Conservation (phyloP, 2,113 vertebrate genomes). For the Anser cygnoides region DNA sequence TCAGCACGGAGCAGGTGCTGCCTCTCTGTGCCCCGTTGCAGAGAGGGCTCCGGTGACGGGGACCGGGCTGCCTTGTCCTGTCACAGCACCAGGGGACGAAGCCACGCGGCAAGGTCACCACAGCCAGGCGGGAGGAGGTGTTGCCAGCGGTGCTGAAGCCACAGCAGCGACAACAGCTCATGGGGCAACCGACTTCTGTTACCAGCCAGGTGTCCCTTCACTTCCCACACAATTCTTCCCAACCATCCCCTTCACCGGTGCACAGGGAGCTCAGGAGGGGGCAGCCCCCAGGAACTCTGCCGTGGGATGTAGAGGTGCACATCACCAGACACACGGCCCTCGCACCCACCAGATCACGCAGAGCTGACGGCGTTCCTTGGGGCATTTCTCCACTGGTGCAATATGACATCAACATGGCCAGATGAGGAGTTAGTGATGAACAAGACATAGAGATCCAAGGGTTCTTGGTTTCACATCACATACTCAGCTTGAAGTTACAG, state of each 20-base stretch:
- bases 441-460: background rate
- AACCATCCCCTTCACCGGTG: accelerated
- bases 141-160: background rate
- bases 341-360: accelerated
- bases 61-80: background rate
- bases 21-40: background rate
- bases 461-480: accelerated
- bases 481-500: background rate
- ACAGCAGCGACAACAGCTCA: accelerated
- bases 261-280: background rate
- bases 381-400: background rate
- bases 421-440: accelerated
- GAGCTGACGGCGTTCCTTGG: background rate
- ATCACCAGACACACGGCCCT: accelerated
- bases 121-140: background rate
- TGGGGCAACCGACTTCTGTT: background rate
- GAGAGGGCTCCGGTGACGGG: accelerated
- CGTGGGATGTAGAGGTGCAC: background rate
- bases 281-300: accelerated
- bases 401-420: accelerated
- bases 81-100: background rate
- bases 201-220: background rate
- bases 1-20: background rate
- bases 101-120: background rate
- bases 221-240: background rate